Evolutionary conservation across 2,888 invertebrate species (phyloP), one percentile per base, ranked within the genome.

Genomic region (Sceliomorpha sp.): DNA sequence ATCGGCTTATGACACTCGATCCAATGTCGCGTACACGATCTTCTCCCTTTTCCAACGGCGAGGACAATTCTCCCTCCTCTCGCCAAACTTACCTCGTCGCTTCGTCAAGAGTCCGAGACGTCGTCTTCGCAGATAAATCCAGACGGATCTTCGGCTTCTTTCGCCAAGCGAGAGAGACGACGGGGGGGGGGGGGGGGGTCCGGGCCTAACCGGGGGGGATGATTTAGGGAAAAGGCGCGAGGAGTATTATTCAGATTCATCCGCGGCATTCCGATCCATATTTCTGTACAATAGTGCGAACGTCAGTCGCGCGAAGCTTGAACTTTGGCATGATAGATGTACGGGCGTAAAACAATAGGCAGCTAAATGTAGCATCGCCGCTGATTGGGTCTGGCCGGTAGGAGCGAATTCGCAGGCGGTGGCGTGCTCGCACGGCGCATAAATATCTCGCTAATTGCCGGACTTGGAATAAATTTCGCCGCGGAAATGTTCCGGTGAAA

Each of bases 401-500:
- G 12, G 7, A 12, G 36, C 14, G 47, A 59, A 56, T 56, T 60
- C 14, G 27, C 47, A 45, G 36, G 14, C 67, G 66, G 63, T 77
- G 67, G 75, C 76, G 75, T 74, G 77, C 69, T 72, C 70, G 66
- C 69, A 37, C 40, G 75, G 70, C 68, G 77, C 83, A 81, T 84
- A 84, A 84, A 84, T 84, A 80, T 82, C 77, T 44, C 67, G 75
- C 78, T 84, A 84, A 84, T 85, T 82, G 82, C 78, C 72, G 74
- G 73, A 72, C 78, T 63, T 72, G 80, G 74, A 82, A 84, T 85
- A 84, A 84, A 84, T 84, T 77, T 74, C 70, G 59, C 69, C 70
- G 75, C 75, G 79, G 75, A 78, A 79, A 79, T 80, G 79, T 78
- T 79, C 68, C 48, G 13, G 34, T 32, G 50, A 67, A 67, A 67